phyloP scores from a whole-genome alignment of 2,888 invertebrate species.

The Caenorhabditis panamensis region DNA sequence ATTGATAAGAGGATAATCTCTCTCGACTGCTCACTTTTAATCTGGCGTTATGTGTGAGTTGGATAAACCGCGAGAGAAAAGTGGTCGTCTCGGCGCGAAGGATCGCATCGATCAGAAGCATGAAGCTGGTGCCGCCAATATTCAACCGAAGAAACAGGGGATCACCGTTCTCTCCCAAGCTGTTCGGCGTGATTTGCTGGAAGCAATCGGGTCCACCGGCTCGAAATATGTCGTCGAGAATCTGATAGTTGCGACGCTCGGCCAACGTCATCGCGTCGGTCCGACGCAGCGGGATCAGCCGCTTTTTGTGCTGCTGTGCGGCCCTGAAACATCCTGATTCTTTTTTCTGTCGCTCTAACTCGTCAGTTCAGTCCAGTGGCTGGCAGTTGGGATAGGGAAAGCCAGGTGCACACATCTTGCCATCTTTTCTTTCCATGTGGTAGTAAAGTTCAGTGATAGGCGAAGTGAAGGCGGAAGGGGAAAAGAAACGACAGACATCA shows the following conservation, averaged over 20 bases:
- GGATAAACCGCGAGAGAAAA: conserved; percentile 79
- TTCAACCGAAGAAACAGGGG: conserved; percentile 77
- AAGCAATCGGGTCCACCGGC: conserved; percentile 72
- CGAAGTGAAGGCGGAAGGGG: background rate
- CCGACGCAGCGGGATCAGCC: conserved; percentile 79
- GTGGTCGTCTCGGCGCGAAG: conserved; percentile 77
- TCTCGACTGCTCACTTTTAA: conserved; percentile 69
- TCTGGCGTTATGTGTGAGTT: conserved; percentile 77
- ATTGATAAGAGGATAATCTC: conserved; percentile 32
- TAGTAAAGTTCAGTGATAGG: conserved; percentile 46
- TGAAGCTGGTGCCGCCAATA: conserved; percentile 78
- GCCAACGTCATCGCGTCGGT: conserved; percentile 80
- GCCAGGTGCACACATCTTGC: conserved; percentile 24
- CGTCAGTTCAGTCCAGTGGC: background rate
- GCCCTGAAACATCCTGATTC: conserved; percentile 68
- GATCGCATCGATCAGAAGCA: conserved; percentile 77
- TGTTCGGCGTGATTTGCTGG: conserved; percentile 70
- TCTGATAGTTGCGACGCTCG: conserved; percentile 75
- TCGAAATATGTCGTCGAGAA: conserved; percentile 78
- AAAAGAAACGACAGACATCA: conserved; percentile 28
- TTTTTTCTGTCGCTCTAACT: background rate
- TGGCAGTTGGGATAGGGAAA: background rate
- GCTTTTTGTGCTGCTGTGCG: conserved; percentile 81
- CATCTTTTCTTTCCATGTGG: background rate
- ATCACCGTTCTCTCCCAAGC: conserved; percentile 66